A percentile compares a stretch with the other conserved stretches of the same genome.
phyloP scores from a whole-genome alignment of 1,140 invertebrate species.

The Drosophila setifemur region DNA sequence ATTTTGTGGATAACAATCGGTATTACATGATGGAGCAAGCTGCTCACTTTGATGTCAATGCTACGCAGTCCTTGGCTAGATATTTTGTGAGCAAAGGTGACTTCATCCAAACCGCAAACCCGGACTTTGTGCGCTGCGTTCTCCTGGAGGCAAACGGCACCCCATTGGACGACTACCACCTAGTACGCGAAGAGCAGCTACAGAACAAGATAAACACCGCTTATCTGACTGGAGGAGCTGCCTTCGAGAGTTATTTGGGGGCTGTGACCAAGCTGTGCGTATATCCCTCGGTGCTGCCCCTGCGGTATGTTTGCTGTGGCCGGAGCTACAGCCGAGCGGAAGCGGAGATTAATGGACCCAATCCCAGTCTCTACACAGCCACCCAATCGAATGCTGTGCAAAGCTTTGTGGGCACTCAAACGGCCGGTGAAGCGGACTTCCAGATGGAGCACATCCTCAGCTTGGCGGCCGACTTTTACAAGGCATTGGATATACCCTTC shows the following conservation, averaged over 20 bases:
- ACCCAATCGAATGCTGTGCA: slow-evolving; percentile 85
- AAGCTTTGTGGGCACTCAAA: slow-evolving; percentile 83
- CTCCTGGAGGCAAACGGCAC: slow-evolving; percentile 85
- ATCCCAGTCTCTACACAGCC: slow-evolving; percentile 84
- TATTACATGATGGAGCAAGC: slow-evolving; percentile 85
- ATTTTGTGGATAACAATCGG: slow-evolving; percentile 83
- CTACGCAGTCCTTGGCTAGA: slow-evolving; percentile 82
- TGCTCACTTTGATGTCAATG: slow-evolving; percentile 84
- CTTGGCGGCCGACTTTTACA: slow-evolving; percentile 83
- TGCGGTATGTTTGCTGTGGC: slow-evolving; percentile 85
- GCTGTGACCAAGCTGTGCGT: slow-evolving; percentile 85
- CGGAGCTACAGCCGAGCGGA: slow-evolving; percentile 84
- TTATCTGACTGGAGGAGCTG: slow-evolving; percentile 85
- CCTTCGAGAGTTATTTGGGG: slow-evolving; percentile 85
- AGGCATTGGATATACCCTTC: slow-evolving; percentile 84
- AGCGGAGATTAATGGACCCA: slow-evolving; percentile 18
- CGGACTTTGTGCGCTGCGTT: slow-evolving; percentile 86
- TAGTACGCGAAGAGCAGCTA: slow-evolving; percentile 82
- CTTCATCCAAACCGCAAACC: slow-evolving; percentile 83
- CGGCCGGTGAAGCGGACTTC: slow-evolving; percentile 68
- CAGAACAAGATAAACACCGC: slow-evolving; percentile 82
- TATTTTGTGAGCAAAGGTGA: slow-evolving; percentile 80
- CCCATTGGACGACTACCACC: slow-evolving; percentile 83
- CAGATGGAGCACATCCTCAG: slow-evolving; percentile 83
- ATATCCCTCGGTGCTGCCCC: slow-evolving; percentile 83